These are phyloP conservation scores for Sander vitreus DNA, from an alignment of 2,113 vertebrate genomes.

Conservation along the genomic window DNA sequence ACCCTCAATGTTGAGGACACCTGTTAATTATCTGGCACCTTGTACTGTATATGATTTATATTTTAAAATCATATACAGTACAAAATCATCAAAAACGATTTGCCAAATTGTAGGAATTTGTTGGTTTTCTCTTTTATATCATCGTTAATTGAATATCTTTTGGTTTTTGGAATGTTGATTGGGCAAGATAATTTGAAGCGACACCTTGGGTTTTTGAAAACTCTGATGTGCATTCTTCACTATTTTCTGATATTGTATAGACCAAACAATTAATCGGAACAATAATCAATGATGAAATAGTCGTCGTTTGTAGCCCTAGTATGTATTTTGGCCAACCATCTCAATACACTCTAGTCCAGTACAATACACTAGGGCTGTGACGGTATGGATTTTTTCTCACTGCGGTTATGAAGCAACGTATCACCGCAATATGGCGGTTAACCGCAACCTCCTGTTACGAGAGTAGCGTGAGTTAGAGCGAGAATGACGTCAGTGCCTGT, in stretches of 20 bases:
- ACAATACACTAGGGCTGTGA: too few species aligned
- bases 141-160: background rate
- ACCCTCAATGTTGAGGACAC: background rate
- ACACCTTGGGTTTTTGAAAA: background rate
- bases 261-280: too few species aligned
- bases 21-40: background rate
- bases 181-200: background rate
- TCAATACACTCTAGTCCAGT: background rate
- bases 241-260: background rate
- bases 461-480: too few species aligned
- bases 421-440: too few species aligned
- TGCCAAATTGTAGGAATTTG: background rate
- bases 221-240: background rate
- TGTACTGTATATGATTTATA: background rate
- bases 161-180: background rate
- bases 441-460: too few species aligned
- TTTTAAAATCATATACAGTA: background rate
- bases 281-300: background rate
- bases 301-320: fast-evolving
- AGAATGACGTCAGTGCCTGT: too few species aligned
- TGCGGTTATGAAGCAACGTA: too few species aligned
- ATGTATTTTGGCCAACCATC: background rate
- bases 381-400: too few species aligned
- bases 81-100: background rate
- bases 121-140: background rate